These are phyloP conservation scores for Thripadectes ignobilis DNA, from an alignment of 2,797 vertebrate species.

Conservation along the genomic window DNA sequence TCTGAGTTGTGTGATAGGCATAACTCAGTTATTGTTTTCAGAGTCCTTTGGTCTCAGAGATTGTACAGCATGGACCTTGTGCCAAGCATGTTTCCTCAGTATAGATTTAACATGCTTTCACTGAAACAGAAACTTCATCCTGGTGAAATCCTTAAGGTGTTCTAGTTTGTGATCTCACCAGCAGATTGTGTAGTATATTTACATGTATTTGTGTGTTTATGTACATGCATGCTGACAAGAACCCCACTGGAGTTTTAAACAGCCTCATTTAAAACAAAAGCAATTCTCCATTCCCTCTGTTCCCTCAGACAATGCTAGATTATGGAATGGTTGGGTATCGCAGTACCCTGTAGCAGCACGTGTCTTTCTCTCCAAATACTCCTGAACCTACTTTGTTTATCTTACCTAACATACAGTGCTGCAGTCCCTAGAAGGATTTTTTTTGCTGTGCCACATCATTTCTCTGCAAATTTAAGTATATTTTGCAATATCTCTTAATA, in stretches of 20 bases:
- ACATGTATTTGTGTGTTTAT: background rate
- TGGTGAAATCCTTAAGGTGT: background rate
- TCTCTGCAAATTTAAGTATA: background rate
- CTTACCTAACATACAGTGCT: background rate
- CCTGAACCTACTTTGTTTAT: background rate
- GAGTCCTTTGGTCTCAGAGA: background rate
- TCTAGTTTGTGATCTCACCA: background rate
- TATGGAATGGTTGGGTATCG: background rate
- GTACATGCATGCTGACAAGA: background rate
- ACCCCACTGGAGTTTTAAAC: background rate
- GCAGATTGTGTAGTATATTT: background rate
- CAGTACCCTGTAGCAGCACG: background rate
- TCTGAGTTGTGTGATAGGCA: background rate
- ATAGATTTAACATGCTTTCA: background rate
- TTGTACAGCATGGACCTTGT: accelerated
- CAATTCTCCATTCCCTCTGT: background rate
- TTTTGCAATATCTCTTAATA: background rate
- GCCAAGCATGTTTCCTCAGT: accelerated
- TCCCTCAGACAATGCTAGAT: background rate
- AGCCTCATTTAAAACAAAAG: background rate
- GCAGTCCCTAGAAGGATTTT: background rate
- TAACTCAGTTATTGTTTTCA: background rate
- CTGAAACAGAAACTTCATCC: background rate
- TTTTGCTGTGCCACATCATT: background rate
- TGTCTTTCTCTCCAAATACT: background rate